phyloP scores from a whole-genome alignment of 2,113 vertebrate species.

The Sphaerodactylus townsendi region DNA sequence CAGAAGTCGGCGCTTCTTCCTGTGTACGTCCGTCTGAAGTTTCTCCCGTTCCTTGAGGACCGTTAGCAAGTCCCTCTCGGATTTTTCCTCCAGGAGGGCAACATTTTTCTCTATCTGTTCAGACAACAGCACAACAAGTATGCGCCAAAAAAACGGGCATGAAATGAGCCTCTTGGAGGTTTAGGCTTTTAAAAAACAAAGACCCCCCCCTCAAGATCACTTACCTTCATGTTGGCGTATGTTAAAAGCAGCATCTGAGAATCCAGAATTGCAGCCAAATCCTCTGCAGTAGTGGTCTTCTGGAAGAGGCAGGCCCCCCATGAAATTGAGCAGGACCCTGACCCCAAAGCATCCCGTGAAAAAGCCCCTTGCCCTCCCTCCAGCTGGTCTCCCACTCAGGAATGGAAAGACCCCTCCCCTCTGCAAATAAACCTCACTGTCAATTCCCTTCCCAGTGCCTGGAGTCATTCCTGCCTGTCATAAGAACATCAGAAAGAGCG shows the following conservation, averaged over 20 bases:
- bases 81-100: slow-evolving; percentile 69
- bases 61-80: slow-evolving; percentile 73
- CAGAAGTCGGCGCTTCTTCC: slow-evolving; percentile 68
- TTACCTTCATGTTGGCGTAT: slow-evolving; percentile 66
- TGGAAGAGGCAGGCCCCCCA: neutral
- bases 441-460: too few relatives aligned
- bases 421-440: neutral
- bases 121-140: neutral
- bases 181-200: neutral
- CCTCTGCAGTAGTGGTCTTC: accelerated
- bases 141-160: too few relatives aligned
- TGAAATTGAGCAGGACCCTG: neutral
- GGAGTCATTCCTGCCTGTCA: too few relatives aligned
- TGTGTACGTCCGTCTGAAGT: slow-evolving; percentile 58
- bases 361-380: too few relatives aligned
- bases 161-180: too few relatives aligned
- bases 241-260: slow-evolving; percentile 71
- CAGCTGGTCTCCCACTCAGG: too few relatives aligned
- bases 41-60: slow-evolving; percentile 72
- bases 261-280: slow-evolving; percentile 36
- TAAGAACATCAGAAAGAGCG: too few relatives aligned
- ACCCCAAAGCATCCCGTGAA: neutral
- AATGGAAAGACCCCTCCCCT: accelerated
- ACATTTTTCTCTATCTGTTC: slow-evolving; percentile 77
- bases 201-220: too few relatives aligned